These are phyloP conservation scores for Drosophila merina DNA, from an alignment of 2,888 invertebrate species.

Conservation along the genomic window DNA sequence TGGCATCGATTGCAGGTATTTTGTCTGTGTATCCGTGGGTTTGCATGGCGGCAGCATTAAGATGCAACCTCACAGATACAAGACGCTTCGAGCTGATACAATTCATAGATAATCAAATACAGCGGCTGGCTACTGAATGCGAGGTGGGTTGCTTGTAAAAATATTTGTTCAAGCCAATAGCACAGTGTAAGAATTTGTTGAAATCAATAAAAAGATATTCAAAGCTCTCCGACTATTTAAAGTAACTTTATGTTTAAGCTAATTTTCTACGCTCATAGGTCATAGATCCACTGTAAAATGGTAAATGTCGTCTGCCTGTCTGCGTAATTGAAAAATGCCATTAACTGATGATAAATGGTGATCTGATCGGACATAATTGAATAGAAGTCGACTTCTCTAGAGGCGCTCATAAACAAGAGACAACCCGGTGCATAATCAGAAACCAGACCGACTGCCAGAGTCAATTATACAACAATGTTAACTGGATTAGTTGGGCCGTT, in stretches of 20 bases:
- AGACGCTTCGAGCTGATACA: constrained; percentile 57
- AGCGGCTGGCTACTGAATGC: constrained; percentile 15
- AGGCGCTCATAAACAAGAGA: constrained; percentile 58
- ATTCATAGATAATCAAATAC: constrained; percentile 48
- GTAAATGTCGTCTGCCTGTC: constrained; percentile 67
- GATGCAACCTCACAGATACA: constrained; percentile 65
- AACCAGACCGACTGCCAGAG: constrained; percentile 54
- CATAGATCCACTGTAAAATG: constrained; percentile 46
- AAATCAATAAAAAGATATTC: no score
- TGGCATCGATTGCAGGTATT: constrained; percentile 30
- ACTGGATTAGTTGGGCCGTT: constrained; percentile 73
- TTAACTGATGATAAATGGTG: constrained; percentile 62
- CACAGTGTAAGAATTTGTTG: constrained; percentile 26
- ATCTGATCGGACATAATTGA: constrained; percentile 57
- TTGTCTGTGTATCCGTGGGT: constrained; percentile 11
- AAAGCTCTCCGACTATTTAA: no score
- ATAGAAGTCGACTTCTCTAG: constrained; percentile 32
- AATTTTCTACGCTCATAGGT: no score
- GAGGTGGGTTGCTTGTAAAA: background rate
- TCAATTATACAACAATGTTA: constrained; percentile 71
- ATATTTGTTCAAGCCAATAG: constrained; percentile 16
- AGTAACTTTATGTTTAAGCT: no score
- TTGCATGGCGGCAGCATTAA: constrained; percentile 49
- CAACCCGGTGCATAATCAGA: constrained; percentile 23
- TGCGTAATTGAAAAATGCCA: constrained; percentile 76